These are phyloP conservation scores for Caenorhabditis becei DNA, from an alignment of 2,888 invertebrate species.

Conservation along the genomic window DNA sequence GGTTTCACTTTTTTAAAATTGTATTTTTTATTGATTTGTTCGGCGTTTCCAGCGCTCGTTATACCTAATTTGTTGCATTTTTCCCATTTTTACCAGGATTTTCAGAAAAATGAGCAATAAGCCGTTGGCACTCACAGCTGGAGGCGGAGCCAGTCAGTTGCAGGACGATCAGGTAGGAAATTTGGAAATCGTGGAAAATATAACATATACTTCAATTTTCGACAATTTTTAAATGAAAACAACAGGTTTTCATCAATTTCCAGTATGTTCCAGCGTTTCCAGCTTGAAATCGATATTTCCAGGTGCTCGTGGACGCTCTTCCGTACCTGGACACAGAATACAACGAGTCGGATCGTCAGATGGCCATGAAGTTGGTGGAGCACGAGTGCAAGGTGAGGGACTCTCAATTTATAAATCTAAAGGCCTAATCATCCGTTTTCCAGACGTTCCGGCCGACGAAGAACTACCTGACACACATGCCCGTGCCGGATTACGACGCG, in stretches of 20 bases:
- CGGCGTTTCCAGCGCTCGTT: not conserved
- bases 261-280: constrained; percentile 1
- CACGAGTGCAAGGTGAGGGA: constrained; percentile 91
- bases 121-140: constrained; percentile 53
- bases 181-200: not conserved
- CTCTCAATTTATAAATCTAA: not conserved
- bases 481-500: constrained; percentile 88
- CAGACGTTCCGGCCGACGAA: constrained; percentile 92
- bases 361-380: constrained; percentile 95
- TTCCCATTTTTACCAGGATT: not conserved
- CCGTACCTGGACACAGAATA: constrained; percentile 78
- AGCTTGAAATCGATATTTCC: too few relatives aligned
- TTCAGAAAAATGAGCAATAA: constrained; percentile 31
- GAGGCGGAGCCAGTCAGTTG: constrained; percentile 33
- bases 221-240: not conserved
- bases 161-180: constrained; percentile 46
- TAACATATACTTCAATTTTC: not conserved
- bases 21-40: constrained; percentile 4
- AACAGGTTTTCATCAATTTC: not conserved
- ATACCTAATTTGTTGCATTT: constrained; percentile 4
- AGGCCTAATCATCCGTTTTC: constrained; percentile 4
- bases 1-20: not conserved
- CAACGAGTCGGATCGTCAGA: constrained; percentile 75
- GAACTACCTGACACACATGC: constrained; percentile 93
- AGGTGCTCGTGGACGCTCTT: constrained; percentile 75